Percentiles rank a stretch among this genome's conserved stretches.
These are phyloP conservation scores for human DNA, from an alignment of 2,113 vertebrate genomes.

Conservation along the genomic window GRCh38 chr1:97131501-97132000, in stretches of 20 bases:
- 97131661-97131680: constrained; percentile 63
- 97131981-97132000: constrained; percentile 48
- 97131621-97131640: constrained; percentile 45
- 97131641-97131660: constrained; percentile 43
- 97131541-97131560: constrained; percentile 59
- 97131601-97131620: constrained; percentile 33
- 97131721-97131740: constrained; percentile 33
- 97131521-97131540: neutral
- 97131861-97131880: neutral
- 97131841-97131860: neutral
- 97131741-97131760: neutral
- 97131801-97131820: neutral
- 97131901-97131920: neutral
- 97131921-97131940: constrained; percentile 25
- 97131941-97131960: constrained; percentile 30
- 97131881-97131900: neutral
- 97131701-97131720: constrained; percentile 40
- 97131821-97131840: neutral
- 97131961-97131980: constrained; percentile 28
- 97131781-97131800: neutral
- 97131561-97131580: constrained; percentile 62
- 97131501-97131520: constrained; percentile 46
- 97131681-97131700: constrained; percentile 31
- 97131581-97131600: constrained; percentile 12
- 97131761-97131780: neutral